Evolutionary conservation across 2,888 invertebrate species (phyloP).

Genomic region (Dolomedes plantarius): DNA sequence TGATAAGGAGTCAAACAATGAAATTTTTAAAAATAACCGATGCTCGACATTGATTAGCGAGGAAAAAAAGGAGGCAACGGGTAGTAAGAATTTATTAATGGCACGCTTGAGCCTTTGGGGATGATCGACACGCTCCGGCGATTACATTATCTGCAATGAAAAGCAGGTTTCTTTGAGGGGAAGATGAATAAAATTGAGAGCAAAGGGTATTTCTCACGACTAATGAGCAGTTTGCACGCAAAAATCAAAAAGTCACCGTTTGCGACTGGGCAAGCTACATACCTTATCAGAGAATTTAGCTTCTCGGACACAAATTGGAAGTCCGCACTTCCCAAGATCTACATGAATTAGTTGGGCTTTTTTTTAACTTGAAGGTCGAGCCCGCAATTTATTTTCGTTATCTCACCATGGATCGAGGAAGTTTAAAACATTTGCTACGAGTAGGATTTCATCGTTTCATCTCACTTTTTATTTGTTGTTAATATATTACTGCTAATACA

Average conservation of each 20-base stretch:
- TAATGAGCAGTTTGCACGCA: neutral
- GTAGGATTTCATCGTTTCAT: too few species aligned
- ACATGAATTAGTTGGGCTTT: too few species aligned
- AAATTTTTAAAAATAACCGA: constrained; percentile 9
- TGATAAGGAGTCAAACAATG: neutral
- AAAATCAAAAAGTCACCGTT: neutral
- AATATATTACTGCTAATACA: too few species aligned
- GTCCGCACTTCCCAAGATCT: too few species aligned
- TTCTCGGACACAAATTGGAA: too few species aligned
- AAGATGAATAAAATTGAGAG: neutral
- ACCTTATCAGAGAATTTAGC: too few species aligned
- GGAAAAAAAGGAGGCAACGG: constrained; percentile 9
- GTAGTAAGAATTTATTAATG: neutral
- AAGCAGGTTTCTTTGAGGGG: neutral
- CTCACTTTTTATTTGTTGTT: too few species aligned
- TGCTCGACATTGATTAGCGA: constrained; percentile 7
- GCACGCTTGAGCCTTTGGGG: constrained; percentile 6
- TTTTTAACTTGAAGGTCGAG: too few species aligned
- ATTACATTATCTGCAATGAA: neutral
- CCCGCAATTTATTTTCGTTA: too few species aligned
- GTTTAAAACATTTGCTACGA: too few species aligned
- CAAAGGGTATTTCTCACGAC: constrained; percentile 2
- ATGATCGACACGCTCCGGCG: neutral
- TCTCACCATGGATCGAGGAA: too few species aligned
- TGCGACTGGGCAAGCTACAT: too few species aligned